These are phyloP conservation scores for Hypolimnas misippus DNA, from an alignment of 2,888 invertebrate genomes.

Conservation along the genomic window DNA sequence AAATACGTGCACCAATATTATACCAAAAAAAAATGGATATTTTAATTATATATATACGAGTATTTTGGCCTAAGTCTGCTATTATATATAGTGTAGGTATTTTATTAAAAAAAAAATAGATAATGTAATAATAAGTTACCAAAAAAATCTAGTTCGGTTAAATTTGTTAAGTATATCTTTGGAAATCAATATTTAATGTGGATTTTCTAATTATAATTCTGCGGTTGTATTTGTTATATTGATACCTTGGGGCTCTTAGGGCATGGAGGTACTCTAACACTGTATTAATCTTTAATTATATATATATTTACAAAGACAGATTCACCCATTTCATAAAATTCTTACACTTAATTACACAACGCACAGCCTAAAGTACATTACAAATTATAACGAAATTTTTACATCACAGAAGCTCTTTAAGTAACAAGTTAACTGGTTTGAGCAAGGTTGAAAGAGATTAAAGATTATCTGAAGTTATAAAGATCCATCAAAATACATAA, in stretches of 20 bases:
- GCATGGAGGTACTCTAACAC: no score
- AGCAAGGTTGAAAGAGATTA: no score
- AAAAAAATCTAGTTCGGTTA: slow-evolving; percentile 10
- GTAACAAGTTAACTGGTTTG: no score
- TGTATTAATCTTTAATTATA: not conserved
- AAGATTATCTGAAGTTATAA: not conserved
- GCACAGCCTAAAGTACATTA: no score
- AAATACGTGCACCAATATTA: slow-evolving; percentile 3
- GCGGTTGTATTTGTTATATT: not conserved
- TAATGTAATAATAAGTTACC: slow-evolving; percentile 9
- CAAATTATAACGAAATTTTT: no score
- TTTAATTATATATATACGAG: not conserved
- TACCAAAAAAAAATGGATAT: slow-evolving; percentile 10
- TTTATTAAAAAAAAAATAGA: not conserved
- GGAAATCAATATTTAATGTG: not conserved
- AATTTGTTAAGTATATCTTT: slow-evolving; percentile 8
- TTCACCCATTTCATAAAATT: no score
- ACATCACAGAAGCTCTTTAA: no score
- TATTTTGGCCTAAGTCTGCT: slow-evolving; percentile 15
- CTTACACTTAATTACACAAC: no score
- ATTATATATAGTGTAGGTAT: not conserved
- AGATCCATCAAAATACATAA: not conserved
- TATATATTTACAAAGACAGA: not conserved
- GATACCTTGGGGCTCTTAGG: no score
- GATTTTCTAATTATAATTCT: not conserved